Evolutionary conservation across 2,113 vertebrate genomes (phyloP).

Genomic region (Felis catus): F.catus_Fca126_mat1.0 CM031422.1:8732501-8733000

Average conservation of each 20-base stretch:
- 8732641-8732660: slow-evolving; percentile 81
- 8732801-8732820: slow-evolving; percentile 72
- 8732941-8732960: background rate
- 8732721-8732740: slow-evolving; percentile 66
- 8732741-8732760: slow-evolving; percentile 66
- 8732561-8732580: slow-evolving; percentile 89
- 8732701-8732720: slow-evolving; percentile 86
- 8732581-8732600: slow-evolving; percentile 82
- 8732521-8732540: slow-evolving; percentile 86
- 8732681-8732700: slow-evolving; percentile 80
- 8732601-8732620: slow-evolving; percentile 76
- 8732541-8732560: slow-evolving; percentile 89
- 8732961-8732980: background rate
- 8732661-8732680: slow-evolving; percentile 88
- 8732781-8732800: slow-evolving; percentile 9
- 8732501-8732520: slow-evolving; percentile 87
- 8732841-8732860: slow-evolving; percentile 62
- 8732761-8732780: slow-evolving; percentile 50
- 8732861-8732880: background rate
- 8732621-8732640: slow-evolving; percentile 77
- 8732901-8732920: background rate
- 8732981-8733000: background rate
- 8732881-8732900: background rate
- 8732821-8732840: slow-evolving; percentile 84
- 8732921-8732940: background rate